Base-by-base conservation (phyloP, 2,888 invertebrate genomes). In the Geotrupes spiniger region DNA sequence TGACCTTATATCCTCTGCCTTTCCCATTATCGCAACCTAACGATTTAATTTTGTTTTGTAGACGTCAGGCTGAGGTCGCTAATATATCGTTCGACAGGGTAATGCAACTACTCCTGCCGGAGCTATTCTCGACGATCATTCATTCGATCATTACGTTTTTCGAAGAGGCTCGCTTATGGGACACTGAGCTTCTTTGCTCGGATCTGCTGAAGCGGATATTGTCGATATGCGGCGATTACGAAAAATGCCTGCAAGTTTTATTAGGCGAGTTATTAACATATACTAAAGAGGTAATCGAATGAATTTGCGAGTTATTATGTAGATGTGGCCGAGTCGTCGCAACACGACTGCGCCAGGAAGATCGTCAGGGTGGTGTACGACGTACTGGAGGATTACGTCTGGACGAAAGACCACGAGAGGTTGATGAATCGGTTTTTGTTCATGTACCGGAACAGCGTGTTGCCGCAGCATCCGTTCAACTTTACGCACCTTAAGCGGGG, bases 321-420 rank as follows among this genome's bases (percentile, higher is more conserved):
- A 52, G 57, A 59, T 50, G 46, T 58, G 14, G 49, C 58, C 47
- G 36, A 54, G 25, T 33, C 55, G 16, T 63, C 61, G 4, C 66
- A 73, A 25, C 56, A 71, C 0, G 64, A 66, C 6, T 70, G 73
- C 3, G 73, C 75, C 0, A 72, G 76, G 36, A 71, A 74, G 52
- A 70, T 79, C 1, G 69, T 79, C 49, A 67, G 75, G 53, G 73
- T 79, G 0, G 61, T 82, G 1, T 78, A 78, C 49, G 76, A 76
- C 47, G 60, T 80, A 2, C 63, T 82, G 5, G 71, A 75, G 17
- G 68, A 71, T 42, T 68, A 75, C 1, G 65, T 71, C 33, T 80
- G 79, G 79, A 61, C 64, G 9, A 56, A 64, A 10, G 64, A 74
- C 12, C 67, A 74, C 0, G 72, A 76, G 12, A 73, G 73, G n/a